Evolutionary conservation across 2,113 vertebrate genomes (phyloP), one percentile per base, ranked within the genome.

Genomic region (Diphyllodes magnificus): DNA sequence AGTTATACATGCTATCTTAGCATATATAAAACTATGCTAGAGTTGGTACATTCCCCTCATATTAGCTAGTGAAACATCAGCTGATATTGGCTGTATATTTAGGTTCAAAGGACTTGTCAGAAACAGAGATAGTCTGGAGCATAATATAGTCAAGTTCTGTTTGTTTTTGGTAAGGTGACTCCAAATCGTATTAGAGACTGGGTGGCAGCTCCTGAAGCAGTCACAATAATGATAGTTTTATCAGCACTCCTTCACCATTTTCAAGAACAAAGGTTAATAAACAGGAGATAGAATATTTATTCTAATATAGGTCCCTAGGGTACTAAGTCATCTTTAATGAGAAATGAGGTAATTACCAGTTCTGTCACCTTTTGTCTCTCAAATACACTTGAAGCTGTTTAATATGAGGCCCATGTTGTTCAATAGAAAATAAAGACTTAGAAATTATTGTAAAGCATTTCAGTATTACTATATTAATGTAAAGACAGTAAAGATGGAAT

Each of bases 301-400:
- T 95, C 92, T 81, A 71, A 93, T 90, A 56, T 35, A 57, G 19
- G 33, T 90, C 95, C 88, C 90, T 39, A 21, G 65, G 70, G 94
- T 88, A 57, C 53, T 90, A 90, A 96, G 86, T 92, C 83, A 75
- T 92, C 77, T 75, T 93, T 96, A 93, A 96, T 97, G 94, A 97
- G 90, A 96, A 96, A 96, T 90, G 92, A 97, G 90, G 90, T 95
- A 94, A 97, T 97, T 95, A 95, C 86, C 53, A 71, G 47, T 84
- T 93, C 93, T 97, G 72, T 90, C 95, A 97, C 95, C 94, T 96
- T 95, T 92, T 0, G 35, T 94, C 88, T 95, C 93, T 83, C 93
- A 93, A 71, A 94, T 90, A 88, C 40, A 92, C 93, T 94, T 94
- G 93, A 96, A 96, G 57, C 76, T 88, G 31, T 86, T 93, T 95